Base-by-base conservation (phyloP, 2,113 vertebrate genomes). In the Spea multiplicata region DNA sequence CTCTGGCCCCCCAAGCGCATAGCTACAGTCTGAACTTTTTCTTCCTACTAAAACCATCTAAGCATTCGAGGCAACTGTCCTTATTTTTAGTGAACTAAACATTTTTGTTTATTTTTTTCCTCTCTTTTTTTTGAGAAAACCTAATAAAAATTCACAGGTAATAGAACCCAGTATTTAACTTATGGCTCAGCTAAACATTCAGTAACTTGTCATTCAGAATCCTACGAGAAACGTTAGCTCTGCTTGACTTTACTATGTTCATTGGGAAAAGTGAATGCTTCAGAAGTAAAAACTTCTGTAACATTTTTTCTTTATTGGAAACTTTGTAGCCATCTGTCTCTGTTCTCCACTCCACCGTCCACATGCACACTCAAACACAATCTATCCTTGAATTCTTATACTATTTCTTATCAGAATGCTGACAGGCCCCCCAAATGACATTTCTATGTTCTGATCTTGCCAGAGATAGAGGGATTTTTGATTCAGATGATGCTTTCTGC, bases 361-460 rank as follows among this genome's bases (percentile, higher is more conserved):
- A 67, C 71, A 65, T 48, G 73, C 61, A 66, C 61, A 30, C 64
- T 77, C 84, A 73, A 55, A 73, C 69, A 61, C 49, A 80, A 68
- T 50, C 50, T 50, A 74, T 72, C 78, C 71, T 80, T 74, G 78
- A 73, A 74, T 74, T 73, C 85, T 86, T 88, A 87, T 30, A 85
- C 82, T 86, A 81, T 10, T 84, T 86, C 89, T 92, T 92, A 93
- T 92, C 91, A 89, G 88, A 87, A 88, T 84, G 86, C 89, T 91
- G 88, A 90, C 90, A 90, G 89, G 30, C 88, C 89, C 89, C 89
- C 84, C 85, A 88, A 90, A 81, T 92, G 92, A 92, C 89, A 92
- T 92, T 93, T 93, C 88, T 89, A 89, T 88, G 86, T 92, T 89
- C 88, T 89, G 91, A 93, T 93, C 88, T 87, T 84, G 87, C 82